A percentile compares a stretch with the other conserved stretches of the same genome.
Evolutionary conservation across 2,113 vertebrate genomes (phyloP).

Genomic region (Psophia crepitans): DNA sequence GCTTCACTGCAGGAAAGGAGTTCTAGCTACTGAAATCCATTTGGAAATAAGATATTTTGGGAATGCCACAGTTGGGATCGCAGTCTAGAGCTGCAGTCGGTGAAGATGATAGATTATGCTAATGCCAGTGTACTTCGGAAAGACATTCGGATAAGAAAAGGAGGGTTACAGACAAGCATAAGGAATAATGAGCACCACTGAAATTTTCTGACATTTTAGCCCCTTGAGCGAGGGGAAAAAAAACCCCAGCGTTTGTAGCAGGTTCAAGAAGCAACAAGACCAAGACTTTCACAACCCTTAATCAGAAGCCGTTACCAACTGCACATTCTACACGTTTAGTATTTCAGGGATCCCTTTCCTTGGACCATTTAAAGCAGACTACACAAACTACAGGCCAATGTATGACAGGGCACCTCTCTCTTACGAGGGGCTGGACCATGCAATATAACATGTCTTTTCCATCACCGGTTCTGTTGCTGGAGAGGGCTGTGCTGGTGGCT

Average conservation of each 20-base stretch:
- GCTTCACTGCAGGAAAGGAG: background rate
- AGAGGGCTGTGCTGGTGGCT: background rate
- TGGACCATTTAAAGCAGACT: background rate
- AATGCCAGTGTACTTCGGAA: background rate
- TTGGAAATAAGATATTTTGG: conserved; percentile 20
- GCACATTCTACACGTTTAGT: background rate
- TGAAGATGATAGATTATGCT: background rate
- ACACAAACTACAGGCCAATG: background rate
- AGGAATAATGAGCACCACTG: background rate
- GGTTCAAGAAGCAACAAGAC: background rate
- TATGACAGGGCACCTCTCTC: background rate
- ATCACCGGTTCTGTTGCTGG: background rate
- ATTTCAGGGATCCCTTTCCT: background rate
- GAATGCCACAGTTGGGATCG: background rate
- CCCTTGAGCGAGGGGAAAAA: background rate
- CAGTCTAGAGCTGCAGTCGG: background rate
- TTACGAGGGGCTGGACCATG: background rate
- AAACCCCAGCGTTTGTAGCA: background rate
- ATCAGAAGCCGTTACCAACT: background rate
- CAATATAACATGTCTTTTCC: background rate
- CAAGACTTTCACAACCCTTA: background rate
- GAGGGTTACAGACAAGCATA: rapidly evolving
- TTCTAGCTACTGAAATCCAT: background rate
- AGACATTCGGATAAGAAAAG: background rate
- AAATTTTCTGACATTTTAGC: background rate